Conservation (phyloP, 1,140 invertebrate species). For the Orius insidiosus region DNA sequence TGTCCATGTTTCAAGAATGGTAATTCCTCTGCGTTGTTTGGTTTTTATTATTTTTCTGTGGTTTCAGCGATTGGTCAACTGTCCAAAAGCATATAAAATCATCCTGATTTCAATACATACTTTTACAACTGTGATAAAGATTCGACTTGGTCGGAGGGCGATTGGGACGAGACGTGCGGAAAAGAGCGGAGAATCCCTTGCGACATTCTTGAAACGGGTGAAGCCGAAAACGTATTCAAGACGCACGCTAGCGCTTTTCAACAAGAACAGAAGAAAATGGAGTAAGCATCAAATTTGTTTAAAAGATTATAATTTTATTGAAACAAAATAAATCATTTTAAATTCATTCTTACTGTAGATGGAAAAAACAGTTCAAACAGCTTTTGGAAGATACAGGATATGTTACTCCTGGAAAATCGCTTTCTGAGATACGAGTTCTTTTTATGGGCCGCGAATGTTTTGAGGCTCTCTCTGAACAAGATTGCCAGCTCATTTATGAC, state of each 20-base stretch:
- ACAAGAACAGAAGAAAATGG: slow-evolving; percentile 72
- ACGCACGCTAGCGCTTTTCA: slow-evolving; percentile 81
- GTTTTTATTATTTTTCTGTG: slow-evolving; percentile 8
- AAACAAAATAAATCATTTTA: neutral
- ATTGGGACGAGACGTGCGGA: slow-evolving; percentile 38
- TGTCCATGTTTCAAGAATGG: slow-evolving; percentile 55
- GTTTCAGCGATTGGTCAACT: slow-evolving; percentile 64
- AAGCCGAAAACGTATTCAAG: slow-evolving; percentile 80
- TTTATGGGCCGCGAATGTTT: slow-evolving; percentile 93
- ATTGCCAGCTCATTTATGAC: slow-evolving; percentile 86
- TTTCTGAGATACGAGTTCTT: slow-evolving; percentile 80
- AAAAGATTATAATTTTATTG: neutral
- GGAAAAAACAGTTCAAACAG: slow-evolving; percentile 84
- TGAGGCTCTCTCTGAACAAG: slow-evolving; percentile 73
- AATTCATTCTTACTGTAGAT: slow-evolving; percentile 31
- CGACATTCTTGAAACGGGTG: slow-evolving; percentile 73
- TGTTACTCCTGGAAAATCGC: slow-evolving; percentile 79
- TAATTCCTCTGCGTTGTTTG: slow-evolving; percentile 26
- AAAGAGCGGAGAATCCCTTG: slow-evolving; percentile 68
- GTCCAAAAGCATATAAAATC: slow-evolving; percentile 69
- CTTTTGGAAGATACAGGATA: slow-evolving; percentile 86
- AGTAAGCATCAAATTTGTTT: slow-evolving; percentile 42
- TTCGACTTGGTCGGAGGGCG: slow-evolving; percentile 63
- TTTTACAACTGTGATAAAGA: slow-evolving; percentile 72
- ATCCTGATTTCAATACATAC: slow-evolving; percentile 77